Base-by-base conservation (phyloP, 2,113 vertebrate genomes). In the Damaliscus lunatus region DNA sequence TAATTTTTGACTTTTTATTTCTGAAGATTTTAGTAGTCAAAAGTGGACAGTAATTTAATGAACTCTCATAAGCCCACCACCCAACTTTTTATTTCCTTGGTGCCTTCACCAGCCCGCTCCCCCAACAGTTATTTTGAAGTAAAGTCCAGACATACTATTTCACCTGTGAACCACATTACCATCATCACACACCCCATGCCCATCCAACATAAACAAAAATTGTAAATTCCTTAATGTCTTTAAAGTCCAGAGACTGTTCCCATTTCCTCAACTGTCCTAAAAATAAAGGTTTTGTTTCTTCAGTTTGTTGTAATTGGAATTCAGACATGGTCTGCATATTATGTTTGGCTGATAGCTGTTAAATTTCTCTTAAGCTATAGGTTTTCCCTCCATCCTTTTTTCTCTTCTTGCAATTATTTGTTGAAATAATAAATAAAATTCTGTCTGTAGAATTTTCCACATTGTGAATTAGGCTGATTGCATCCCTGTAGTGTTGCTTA, bases 231-330 rank as follows among this genome's bases (percentile, higher is more conserved):
- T 94, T 84, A 78, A 46, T 83, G 27, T 90, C 80, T 88, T 88
- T 50, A 92, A 87, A 95, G 87, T 50, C 86, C 5, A 36, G 55
- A 91, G 10, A 88, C 64, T 91, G 6, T 71, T 81, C 13, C 31
- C n/a, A 81, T 95, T 96, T 96, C 67, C 40, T 96, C 25, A 60
- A 1, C 33, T 94, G 17, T 95, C 67, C 60, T 78, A 31, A 96
- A 90, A 88, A 50, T 67, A n/a, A 84, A 84, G 29, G 23, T 31
- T 96, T 95, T 60, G 1, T 60, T 86, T 84, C 43, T 91, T 88
- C 52, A 53, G 33, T 48, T 89, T 91, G 23, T 91, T 94, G 16
- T 88, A 23, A 62, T 36, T 85, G 36, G 85, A 96, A 80, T 94
- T 86, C 62, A 77, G 10, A 80, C 12, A 7, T 90, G 31, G 15